Conservation (phyloP, 2,113 vertebrate genomes). For the Ciconia boyciana region DNA sequence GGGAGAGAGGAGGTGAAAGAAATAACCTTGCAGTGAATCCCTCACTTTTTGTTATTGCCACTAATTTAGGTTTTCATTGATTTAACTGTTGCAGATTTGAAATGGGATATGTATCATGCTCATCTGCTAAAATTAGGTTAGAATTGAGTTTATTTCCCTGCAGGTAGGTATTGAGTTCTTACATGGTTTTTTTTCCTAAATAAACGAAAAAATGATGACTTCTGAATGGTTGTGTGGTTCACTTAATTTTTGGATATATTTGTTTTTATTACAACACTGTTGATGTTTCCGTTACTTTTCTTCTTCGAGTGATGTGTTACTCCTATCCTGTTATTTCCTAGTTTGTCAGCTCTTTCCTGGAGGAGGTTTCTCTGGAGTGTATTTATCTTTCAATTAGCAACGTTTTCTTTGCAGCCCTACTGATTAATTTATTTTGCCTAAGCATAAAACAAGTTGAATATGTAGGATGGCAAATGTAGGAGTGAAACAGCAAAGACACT, state of each 20-base stretch:
- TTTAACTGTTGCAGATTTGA: background rate
- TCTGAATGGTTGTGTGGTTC: background rate
- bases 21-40: background rate
- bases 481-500: background rate
- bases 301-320: background rate
- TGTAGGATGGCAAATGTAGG: background rate
- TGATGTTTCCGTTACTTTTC: background rate
- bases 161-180: background rate
- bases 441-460: background rate
- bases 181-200: background rate
- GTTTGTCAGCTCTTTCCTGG: slow-evolving; percentile 21
- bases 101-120: background rate
- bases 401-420: background rate
- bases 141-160: background rate
- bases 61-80: background rate
- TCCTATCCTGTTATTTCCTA: background rate
- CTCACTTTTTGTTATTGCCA: background rate
- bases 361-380: slow-evolving; percentile 22
- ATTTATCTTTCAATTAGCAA: slow-evolving; percentile 52
- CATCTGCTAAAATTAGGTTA: background rate
- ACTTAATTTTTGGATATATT: background rate
- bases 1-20: background rate
- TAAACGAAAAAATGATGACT: background rate
- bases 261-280: background rate
- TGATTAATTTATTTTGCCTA: slow-evolving; percentile 28